These are phyloP conservation scores for Montifringilla adamsi DNA, from an alignment of 2,113 vertebrate species.

Conservation along the genomic window DNA sequence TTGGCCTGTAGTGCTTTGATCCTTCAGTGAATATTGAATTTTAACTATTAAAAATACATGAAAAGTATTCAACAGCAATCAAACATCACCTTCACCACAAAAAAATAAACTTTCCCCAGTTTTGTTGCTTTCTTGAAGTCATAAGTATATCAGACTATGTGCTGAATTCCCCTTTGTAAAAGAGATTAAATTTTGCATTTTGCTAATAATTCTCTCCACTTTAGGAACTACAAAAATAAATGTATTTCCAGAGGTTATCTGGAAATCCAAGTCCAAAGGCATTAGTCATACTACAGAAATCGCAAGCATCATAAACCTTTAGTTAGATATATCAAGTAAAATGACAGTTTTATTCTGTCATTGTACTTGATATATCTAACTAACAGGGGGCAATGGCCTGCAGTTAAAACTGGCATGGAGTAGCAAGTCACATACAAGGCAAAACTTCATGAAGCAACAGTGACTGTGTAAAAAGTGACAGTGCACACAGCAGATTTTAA, in stretches of 20 bases:
- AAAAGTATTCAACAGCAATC: conserved; percentile 56
- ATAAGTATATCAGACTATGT: background rate
- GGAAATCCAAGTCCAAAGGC: background rate
- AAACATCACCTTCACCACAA: conserved; percentile 38
- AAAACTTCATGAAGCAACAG: background rate
- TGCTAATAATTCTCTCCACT: conserved; percentile 5
- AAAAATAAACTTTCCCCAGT: conserved; percentile 49
- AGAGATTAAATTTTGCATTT: background rate
- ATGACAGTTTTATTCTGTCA: background rate
- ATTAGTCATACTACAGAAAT: background rate
- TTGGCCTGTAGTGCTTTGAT: conserved; percentile 52
- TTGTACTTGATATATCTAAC: no score
- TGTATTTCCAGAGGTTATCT: background rate
- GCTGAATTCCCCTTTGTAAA: background rate
- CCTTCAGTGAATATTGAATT: conserved; percentile 63
- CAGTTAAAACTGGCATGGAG: background rate
- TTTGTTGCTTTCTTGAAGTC: conserved; percentile 40
- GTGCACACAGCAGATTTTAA: background rate
- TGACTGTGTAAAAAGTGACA: background rate
- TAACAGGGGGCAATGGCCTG: background rate
- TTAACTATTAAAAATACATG: conserved; percentile 60
- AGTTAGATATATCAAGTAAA: conserved; percentile 9
- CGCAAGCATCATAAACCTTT: background rate
- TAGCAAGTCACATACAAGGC: background rate
- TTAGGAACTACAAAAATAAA: conserved; percentile 2